Conservation (phyloP, 2,113 vertebrate genomes). For the Seriola dumerili region DNA sequence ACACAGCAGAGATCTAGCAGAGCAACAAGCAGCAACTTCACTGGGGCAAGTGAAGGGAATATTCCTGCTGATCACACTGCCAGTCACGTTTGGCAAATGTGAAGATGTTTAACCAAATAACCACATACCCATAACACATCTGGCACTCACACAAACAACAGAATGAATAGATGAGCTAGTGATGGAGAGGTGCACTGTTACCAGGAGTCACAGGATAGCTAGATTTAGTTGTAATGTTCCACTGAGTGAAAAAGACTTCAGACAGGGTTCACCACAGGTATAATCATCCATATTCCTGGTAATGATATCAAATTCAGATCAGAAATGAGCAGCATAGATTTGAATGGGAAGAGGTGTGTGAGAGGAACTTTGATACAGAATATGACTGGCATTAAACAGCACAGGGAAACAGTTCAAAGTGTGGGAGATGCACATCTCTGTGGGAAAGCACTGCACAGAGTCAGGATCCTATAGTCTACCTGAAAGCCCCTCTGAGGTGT, state of each 20-base stretch:
- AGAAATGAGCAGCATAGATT: slow-evolving; percentile 7
- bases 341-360: not conserved
- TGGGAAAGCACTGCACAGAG: not conserved
- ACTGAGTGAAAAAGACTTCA: slow-evolving; percentile 15
- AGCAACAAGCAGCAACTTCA: not conserved
- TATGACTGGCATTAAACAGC: slow-evolving; percentile 1
- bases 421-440: not conserved
- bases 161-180: not conserved
- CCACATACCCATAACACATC: not conserved
- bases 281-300: slow-evolving; percentile 6
- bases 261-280: not conserved
- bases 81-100: slow-evolving; percentile 5
- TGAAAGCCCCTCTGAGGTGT: no score
- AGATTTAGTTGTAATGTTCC: not conserved
- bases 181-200: not conserved
- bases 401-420: not conserved
- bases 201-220: not conserved
- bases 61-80: slow-evolving; percentile 3
- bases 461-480: no score
- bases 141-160: not conserved
- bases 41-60: not conserved
- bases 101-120: slow-evolving; percentile 3
- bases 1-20: slow-evolving; percentile 10
- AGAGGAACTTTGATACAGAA: not conserved
- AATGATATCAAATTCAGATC: slow-evolving; percentile 36